Evolutionary conservation across 2,113 vertebrate species (phyloP), one percentile per base, ranked within the genome.

Genomic region (Monarcha castaneiventris): DNA sequence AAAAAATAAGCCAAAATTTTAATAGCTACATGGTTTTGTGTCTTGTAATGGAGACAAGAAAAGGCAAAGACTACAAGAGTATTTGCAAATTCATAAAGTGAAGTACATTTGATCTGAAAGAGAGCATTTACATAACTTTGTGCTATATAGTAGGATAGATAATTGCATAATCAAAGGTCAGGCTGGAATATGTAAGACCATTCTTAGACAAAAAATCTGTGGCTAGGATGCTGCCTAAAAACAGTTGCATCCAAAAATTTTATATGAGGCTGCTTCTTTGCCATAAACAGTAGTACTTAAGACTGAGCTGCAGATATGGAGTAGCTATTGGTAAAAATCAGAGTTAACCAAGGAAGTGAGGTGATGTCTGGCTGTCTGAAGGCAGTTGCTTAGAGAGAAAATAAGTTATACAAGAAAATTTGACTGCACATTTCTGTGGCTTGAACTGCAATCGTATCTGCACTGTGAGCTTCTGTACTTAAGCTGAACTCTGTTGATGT

Each of bases 131-230:
- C 18, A 58, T 87, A 93, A 75, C 49, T 78, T 11, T 23, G 37
- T 6, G 4, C 72, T 92, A 74, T 32, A 86, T 54, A 77, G 79
- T 22, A 59, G 63, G 79, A 91, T 44, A 76, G 85, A 68, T 41
- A 66, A 49, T 43, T 89, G 69, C 69, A 87, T 76, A 89, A 94
- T 91, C 52, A 89, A 89, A 95, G 78, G 87, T 89, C 89, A 91
- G 44, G n/a, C n/a, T 51, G 44, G 51, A 89, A 84, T 62, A 81
- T 1, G 1, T 9, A 69, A 49, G 29, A 83, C 17, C 12, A 44
- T 32, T n/a, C 51, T 85, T 56, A 59, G 46, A 78, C 49, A 89
- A 73, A 94, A 86, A 61, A 82, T 30, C 32, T 21, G 37, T 63
- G 29, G 61, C 43, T 49, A 68, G 30, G 21, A 74, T 10, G 23